Conservation (phyloP, 2,797 vertebrate species). For the Macroramphosus scolopax region DNA sequence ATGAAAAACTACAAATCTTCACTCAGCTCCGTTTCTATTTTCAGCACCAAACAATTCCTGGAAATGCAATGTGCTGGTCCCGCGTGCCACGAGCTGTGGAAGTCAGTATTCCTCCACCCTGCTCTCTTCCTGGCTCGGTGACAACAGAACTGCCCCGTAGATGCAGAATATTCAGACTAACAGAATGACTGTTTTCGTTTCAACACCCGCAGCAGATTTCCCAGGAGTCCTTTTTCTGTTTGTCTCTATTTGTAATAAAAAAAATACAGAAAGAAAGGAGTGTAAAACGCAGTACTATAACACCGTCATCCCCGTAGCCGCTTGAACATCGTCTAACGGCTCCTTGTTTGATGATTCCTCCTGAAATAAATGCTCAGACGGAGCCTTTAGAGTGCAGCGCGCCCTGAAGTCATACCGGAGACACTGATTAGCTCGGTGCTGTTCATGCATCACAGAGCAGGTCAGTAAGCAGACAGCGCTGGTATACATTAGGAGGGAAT, state of each 20-base stretch:
- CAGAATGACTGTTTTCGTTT: conserved; percentile 40
- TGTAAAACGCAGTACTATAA: no score
- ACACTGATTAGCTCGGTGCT: conserved; percentile 27
- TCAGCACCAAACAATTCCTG: conserved; percentile 54
- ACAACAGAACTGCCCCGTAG: no score
- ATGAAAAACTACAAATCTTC: conserved; percentile 45
- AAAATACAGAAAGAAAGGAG: conserved; percentile 27
- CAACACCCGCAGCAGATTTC: conserved; percentile 50
- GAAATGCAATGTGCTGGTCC: conserved; percentile 36
- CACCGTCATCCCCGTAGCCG: conserved; percentile 13
- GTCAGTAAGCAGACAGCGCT: no score
- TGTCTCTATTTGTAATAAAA: conserved; percentile 35
- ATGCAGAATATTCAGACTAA: conserved; percentile 29
- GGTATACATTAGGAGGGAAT: conserved; percentile 22
- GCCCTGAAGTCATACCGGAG: conserved; percentile 9
- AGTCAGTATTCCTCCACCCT: conserved; percentile 17
- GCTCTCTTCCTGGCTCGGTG: no score
- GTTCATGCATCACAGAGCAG: conserved; percentile 13
- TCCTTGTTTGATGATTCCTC: conserved; percentile 16
- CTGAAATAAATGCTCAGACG: no score
- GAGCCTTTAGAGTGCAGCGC: no score
- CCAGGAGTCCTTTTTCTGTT: conserved; percentile 51
- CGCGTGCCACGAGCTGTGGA: conserved; percentile 11
- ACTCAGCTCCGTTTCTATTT: conserved; percentile 51
- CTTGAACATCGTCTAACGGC: conserved; percentile 19